Evolutionary conservation across 2,888 invertebrate genomes (phyloP), one percentile per base, ranked within the genome.

Genomic region (Xestia sexstrigata): DNA sequence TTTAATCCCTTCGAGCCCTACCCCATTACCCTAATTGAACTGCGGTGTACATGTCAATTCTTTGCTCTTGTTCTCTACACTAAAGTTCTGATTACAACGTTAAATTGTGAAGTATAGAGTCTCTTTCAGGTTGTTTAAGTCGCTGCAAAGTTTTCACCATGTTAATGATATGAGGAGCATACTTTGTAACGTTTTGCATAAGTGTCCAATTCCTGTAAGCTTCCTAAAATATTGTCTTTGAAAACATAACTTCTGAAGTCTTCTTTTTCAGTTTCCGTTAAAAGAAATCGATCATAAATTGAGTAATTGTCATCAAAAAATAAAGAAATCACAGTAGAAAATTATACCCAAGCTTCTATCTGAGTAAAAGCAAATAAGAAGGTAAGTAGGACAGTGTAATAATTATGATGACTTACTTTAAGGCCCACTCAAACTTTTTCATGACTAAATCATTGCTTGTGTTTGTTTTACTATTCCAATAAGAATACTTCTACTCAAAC

Each of bases 21-120:
- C 92, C 95, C 96, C 96, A 96, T 96, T 96, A 96, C 93, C 94
- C 95, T 96, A 96, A 96, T 96, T 96, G 96, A 96, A 96, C 95
- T 95, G 96, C 93, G 96, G 95, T 95, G 96, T 96, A 96, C 96
- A 95, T 95, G 95, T 96, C 96, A 95, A 96, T 96, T 96, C 95
- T 95, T 96, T 95, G 92, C 93, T 93, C 92, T 85, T 87, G 83
- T 90, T 81, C 74, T 77, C 55, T 63, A 49, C 15, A 17, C 55
- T 55, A 49, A 80, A 87, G 62, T 60, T 70, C 74, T 4, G 89
- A 75, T 88, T 81, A 81, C 68, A 85, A 90, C 92, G 88, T 77
- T 94, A 90, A 65, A 55, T 0, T 7, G 0, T 0, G 0, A 35
- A 8, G 0, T 0, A 42, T 86, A 90, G 79, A 82, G 86, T 82